A percentile compares a stretch with the other conserved stretches of the same genome.
Evolutionary conservation across 2,888 invertebrate genomes (phyloP).

Genomic region (Nasonia oneida): DNA sequence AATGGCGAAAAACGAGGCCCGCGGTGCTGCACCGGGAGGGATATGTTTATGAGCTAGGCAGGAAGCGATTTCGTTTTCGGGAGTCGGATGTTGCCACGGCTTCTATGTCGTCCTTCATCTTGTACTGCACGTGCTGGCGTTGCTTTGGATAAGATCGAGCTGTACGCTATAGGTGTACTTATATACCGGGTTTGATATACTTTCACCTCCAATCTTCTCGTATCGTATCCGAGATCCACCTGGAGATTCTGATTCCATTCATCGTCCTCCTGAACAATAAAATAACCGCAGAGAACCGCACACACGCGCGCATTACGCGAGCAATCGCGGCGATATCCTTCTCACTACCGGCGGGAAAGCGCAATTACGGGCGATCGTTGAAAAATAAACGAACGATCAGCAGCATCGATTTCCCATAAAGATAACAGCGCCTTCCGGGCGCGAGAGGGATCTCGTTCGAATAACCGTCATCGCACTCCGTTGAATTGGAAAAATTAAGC

Average conservation of each 20-base stretch:
- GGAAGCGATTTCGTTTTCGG: slow-evolving; percentile 35
- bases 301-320: background rate
- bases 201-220: too few species aligned
- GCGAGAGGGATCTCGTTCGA: background rate
- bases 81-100: background rate
- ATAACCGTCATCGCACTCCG: background rate
- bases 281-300: background rate
- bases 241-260: background rate
- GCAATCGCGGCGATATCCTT: background rate
- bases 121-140: background rate
- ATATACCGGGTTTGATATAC: background rate
- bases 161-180: background rate
- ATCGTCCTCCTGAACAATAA: background rate
- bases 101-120: background rate
- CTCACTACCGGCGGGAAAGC: background rate
- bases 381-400: background rate
- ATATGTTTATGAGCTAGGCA: background rate
- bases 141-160: background rate
- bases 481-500: slow-evolving; percentile 2
- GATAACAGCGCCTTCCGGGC: background rate
- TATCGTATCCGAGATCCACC: too few species aligned
- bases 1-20: slow-evolving; percentile 45
- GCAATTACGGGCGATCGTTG: background rate
- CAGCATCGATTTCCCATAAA: slow-evolving; percentile 8
- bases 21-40: background rate